Base-by-base conservation (phyloP, 2,888 invertebrate species). In the Agrypnus murinus region DNA sequence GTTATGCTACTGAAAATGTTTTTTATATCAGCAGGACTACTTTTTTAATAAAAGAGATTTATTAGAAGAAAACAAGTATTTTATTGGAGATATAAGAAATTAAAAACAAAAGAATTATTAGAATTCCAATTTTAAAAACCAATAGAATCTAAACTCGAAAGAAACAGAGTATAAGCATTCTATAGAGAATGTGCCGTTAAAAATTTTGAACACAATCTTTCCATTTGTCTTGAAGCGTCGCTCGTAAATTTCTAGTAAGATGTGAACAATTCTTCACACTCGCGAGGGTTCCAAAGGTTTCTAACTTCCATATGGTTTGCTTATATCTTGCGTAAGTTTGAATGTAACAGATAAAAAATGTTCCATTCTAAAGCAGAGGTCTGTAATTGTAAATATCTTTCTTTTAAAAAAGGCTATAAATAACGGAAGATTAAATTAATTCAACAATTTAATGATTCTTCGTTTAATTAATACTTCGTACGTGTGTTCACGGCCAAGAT, bases 181-280 rank as follows among this genome's bases (percentile, higher is more conserved):
- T 65, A 74, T 76, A 66, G 77, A 76, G 90, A 91, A 91, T 91
- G 90, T 89, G 90, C 90, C 90, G 90, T 91, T 91, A 91, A 91
- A 91, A 91, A 91, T 91, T 91, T 91, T 90, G 91, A 89, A 91
- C 91, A 90, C 91, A 91, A 91, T 91, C 91, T 90, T 87, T 88
- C 91, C 91, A 90, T 91, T 91, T 91, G 91, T 91, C 91, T 91
- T 91, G 88, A 87, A 88, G 90, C 89, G 90, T 89, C 88, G 89
- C 88, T 87, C 89, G 90, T 91, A 91, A 91, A 91, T 91, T 90
- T 88, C 87, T 87, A 87, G 88, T 88, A 88, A 88, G 88, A 88
- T 88, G 88, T 88, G 89, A 89, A 88, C 89, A 80, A 80, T 80
- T 79, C 79, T 78, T 80, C 80, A 80, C 79, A 78, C 78, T 76